Conservation (phyloP, 2,797 vertebrate species). For the Oryzias sinensis region DNA sequence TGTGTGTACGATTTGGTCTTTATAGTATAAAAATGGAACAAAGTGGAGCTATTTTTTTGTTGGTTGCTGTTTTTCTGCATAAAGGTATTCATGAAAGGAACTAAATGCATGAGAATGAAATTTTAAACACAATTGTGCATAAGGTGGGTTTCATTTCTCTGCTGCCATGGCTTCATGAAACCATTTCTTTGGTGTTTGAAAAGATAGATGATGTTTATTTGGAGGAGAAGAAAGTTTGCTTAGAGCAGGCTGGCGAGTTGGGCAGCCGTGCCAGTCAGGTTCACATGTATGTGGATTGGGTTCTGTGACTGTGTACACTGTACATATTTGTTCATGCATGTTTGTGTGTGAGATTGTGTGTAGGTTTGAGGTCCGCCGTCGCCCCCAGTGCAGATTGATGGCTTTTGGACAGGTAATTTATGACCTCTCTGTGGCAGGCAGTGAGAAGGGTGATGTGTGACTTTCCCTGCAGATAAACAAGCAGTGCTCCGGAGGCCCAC, state of each 20-base stretch:
- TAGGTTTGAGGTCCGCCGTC: slow-evolving; percentile 53
- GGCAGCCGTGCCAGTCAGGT: slow-evolving; percentile 32
- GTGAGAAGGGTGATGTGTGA: slow-evolving; percentile 62
- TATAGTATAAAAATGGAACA: slow-evolving; percentile 56
- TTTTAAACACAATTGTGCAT: slow-evolving; percentile 28
- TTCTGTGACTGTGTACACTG: slow-evolving; percentile 26
- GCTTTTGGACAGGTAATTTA: slow-evolving; percentile 76
- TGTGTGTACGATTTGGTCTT: slow-evolving; percentile 37
- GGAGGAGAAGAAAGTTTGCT: slow-evolving; percentile 38
- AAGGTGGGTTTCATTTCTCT: slow-evolving; percentile 28
- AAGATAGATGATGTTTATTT: slow-evolving; percentile 22
- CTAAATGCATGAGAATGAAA: slow-evolving; percentile 49
- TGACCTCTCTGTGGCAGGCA: slow-evolving; percentile 68
- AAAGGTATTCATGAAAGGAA: slow-evolving; percentile 41
- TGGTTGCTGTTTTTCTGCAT: slow-evolving; percentile 29
- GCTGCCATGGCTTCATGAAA: slow-evolving; percentile 18
- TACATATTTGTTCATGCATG: slow-evolving; percentile 47
- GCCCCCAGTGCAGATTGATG: slow-evolving; percentile 66
- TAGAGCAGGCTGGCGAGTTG: slow-evolving; percentile 18
- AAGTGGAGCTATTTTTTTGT: slow-evolving; percentile 10
- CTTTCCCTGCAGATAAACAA: slow-evolving; percentile 74
- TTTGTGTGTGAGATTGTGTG: slow-evolving; percentile 45
- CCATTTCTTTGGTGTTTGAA: slow-evolving; percentile 25
- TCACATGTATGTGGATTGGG: slow-evolving; percentile 7
- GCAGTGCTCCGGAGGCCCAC: slow-evolving; percentile 41